Evolutionary conservation across 2,888 invertebrate species (phyloP).

Genomic region (Patella caerulea): DNA sequence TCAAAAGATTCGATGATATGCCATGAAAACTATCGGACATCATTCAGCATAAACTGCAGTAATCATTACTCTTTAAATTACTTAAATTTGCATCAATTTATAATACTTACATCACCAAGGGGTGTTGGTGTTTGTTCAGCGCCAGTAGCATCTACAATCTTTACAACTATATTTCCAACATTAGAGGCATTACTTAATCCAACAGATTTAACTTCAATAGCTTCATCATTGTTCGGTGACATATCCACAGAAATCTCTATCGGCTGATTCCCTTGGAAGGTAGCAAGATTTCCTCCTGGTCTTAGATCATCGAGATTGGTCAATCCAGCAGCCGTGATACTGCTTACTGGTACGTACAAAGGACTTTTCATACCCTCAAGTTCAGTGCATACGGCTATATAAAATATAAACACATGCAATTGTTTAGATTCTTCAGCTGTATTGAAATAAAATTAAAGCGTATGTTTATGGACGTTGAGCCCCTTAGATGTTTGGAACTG

Average conservation of each 20-base stretch:
- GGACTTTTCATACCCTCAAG: neutral
- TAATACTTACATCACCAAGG: too few species aligned
- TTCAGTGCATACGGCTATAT: neutral
- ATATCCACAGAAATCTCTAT: neutral
- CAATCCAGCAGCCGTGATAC: neutral
- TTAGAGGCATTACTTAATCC: neutral
- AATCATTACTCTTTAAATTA: too few species aligned
- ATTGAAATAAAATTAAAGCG: too few species aligned
- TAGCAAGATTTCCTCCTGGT: neutral
- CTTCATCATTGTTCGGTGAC: neutral
- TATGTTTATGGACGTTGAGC: too few species aligned
- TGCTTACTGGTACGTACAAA: neutral
- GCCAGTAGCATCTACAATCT: neutral
- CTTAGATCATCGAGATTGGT: neutral
- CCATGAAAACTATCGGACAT: too few species aligned
- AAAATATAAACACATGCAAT: neutral
- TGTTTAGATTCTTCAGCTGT: too few species aligned
- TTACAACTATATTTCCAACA: neutral
- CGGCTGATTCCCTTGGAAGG: neutral
- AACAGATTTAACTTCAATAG: slow-evolving; percentile 5
- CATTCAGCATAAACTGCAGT: too few species aligned
- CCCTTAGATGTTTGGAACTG: too few species aligned
- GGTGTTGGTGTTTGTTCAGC: neutral
- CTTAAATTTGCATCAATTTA: too few species aligned
- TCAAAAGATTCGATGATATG: too few species aligned